These are phyloP conservation scores for Frankliniella fusca DNA, from an alignment of 2,888 invertebrate species.

Conservation along the genomic window DNA sequence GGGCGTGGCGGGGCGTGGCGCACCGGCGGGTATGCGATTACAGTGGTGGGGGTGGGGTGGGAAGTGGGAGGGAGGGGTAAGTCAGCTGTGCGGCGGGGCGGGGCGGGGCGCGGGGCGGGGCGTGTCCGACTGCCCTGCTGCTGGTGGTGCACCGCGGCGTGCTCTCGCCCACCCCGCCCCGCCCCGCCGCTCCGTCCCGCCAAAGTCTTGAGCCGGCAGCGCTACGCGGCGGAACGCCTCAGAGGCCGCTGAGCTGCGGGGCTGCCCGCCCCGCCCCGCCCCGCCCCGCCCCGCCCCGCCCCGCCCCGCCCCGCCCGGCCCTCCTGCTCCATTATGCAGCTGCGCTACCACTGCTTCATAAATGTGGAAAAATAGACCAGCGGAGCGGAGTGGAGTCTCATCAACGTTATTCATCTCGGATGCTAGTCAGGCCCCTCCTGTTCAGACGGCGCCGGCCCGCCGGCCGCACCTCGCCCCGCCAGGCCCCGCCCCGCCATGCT, in stretches of 20 bases:
- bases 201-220: too few relatives aligned
- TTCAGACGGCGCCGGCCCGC: too few relatives aligned
- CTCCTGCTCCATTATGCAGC: not conserved
- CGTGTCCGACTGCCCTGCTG: conserved; percentile 44
- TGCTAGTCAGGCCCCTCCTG: too few relatives aligned
- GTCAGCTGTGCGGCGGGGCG: conserved; percentile 3
- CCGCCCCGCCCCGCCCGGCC: not conserved
- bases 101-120: conserved; percentile 33
- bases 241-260: too few relatives aligned
- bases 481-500: too few relatives aligned
- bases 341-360: not conserved
- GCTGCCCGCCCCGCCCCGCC: not conserved
- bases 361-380: too few relatives aligned
- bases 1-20: too few relatives aligned
- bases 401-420: too few relatives aligned
- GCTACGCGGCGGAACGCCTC: too few relatives aligned
- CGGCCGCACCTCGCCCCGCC: too few relatives aligned
- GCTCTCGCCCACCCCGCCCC: not conserved
- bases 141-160: conserved; percentile 46
- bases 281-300: too few relatives aligned
- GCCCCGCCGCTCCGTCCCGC: not conserved
- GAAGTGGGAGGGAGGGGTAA: not conserved
- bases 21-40: not conserved
- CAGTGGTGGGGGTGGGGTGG: not conserved
- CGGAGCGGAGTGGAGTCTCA: too few relatives aligned